phyloP scores from a whole-genome alignment of 30 jellyfish, hydroid and myxozoan species.

The Chrysaora quinquecirrha region DNA sequence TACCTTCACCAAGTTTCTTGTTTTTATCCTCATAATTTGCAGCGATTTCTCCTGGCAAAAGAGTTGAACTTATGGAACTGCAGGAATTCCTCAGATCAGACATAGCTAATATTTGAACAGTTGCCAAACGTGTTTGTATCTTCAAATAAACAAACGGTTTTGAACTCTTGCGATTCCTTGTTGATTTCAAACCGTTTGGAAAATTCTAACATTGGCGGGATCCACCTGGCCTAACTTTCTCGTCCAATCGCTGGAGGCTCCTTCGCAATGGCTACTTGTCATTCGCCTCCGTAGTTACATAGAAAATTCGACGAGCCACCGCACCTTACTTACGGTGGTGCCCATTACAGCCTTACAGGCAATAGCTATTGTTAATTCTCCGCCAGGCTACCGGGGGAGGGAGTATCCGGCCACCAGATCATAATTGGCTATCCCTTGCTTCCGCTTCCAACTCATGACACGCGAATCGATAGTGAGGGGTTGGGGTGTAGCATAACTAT shows the following conservation, averaged over 20 bases:
- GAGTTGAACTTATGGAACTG: slow-evolving; percentile 23
- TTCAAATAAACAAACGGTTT: slow-evolving; percentile 10
- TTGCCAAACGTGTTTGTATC: neutral
- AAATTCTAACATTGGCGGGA: slow-evolving; percentile 64
- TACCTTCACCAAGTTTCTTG: slow-evolving; percentile 94
- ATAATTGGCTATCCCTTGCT: too few species aligned
- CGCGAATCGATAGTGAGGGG: too few species aligned
- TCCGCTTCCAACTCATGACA: too few species aligned
- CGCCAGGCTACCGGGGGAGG: too few species aligned
- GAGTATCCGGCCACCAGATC: too few species aligned
- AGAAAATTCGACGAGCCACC: too few species aligned
- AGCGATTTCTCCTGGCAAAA: slow-evolving; percentile 74
- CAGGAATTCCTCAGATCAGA: slow-evolving; percentile 42
- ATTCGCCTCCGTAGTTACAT: too few species aligned
- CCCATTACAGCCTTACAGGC: too few species aligned
- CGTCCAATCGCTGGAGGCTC: slow-evolving; percentile 57
- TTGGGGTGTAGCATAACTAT: too few species aligned
- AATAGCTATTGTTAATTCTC: too few species aligned
- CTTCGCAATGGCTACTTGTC: too few species aligned
- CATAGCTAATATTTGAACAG: slow-evolving; percentile 13
- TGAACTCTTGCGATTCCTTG: slow-evolving; percentile 1
- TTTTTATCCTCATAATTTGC: slow-evolving; percentile 67
- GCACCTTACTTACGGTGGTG: too few species aligned
- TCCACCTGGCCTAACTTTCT: slow-evolving; percentile 69
- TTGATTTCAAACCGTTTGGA: neutral